phyloP scores from a whole-genome alignment of 2,113 vertebrate genomes.

The Lipophrys pholis region DNA sequence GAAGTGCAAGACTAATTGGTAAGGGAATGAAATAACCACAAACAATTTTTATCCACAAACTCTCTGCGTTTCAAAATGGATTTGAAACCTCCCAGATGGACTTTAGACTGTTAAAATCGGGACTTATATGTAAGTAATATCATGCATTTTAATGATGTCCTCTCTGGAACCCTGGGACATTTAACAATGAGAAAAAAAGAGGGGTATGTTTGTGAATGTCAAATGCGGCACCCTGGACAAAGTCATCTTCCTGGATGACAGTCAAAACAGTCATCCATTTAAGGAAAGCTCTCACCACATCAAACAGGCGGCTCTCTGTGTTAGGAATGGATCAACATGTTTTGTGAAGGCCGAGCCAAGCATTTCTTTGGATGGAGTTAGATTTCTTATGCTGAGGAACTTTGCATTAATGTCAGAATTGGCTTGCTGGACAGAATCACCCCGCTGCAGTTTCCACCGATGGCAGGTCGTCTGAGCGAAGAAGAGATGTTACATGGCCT shows the following conservation, averaged over 20 bases:
- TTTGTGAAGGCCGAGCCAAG: background rate
- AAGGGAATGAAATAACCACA: too few species aligned
- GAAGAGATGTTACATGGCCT: background rate
- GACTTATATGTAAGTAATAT: too few species aligned
- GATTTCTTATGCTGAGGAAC: background rate
- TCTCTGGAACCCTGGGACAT: background rate
- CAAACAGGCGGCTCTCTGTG: conserved; percentile 1
- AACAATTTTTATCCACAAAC: too few species aligned
- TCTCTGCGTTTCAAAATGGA: too few species aligned
- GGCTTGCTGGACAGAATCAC: conserved; percentile 4
- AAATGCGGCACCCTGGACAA: conserved; percentile 31
- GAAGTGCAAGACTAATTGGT: too few species aligned
- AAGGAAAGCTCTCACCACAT: conserved; percentile 22
- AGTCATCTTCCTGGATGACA: conserved; percentile 6
- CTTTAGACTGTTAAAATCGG: too few species aligned
- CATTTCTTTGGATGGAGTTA: background rate
- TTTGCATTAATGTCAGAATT: background rate
- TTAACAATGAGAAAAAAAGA: background rate
- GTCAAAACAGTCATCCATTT: conserved; percentile 36
- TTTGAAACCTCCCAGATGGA: too few species aligned
- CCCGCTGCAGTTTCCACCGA: background rate
- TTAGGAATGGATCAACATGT: conserved; percentile 10
- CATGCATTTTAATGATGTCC: too few species aligned
- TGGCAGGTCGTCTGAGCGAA: conserved; percentile 4
- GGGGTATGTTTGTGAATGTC: conserved; percentile 25